A percentile compares a stretch with the other conserved stretches of the same genome.
Evolutionary conservation across 2,797 vertebrate species (phyloP).

Genomic region (Halcyon badia): DNA sequence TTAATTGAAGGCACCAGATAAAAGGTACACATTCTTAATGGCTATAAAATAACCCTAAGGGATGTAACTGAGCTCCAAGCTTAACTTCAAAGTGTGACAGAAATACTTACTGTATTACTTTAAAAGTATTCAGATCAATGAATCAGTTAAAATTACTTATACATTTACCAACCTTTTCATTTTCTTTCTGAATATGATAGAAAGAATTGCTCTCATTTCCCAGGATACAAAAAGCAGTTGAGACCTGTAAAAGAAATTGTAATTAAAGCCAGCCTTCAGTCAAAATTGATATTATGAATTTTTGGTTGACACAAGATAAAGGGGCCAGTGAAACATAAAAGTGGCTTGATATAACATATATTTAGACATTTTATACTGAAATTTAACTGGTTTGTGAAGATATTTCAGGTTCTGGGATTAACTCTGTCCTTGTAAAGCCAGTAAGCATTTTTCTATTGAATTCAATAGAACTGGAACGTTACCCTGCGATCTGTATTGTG

Average conservation of each 20-base stretch:
- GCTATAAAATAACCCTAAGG: constrained; percentile 81
- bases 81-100: constrained; percentile 83
- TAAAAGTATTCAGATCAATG: constrained; percentile 79
- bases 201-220: constrained; percentile 67
- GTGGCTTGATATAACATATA: constrained; percentile 59
- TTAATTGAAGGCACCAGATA: constrained; percentile 87
- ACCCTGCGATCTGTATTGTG: neutral
- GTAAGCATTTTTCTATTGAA: constrained; percentile 2
- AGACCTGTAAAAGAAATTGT: constrained; percentile 74
- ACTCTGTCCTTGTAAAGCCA: neutral
- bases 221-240: constrained; percentile 59
- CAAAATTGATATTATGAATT: constrained; percentile 75
- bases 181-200: constrained; percentile 77
- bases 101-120: constrained; percentile 77
- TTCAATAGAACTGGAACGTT: neutral
- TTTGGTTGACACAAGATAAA: constrained; percentile 77
- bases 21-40: constrained; percentile 84
- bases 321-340: constrained; percentile 72
- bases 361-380: constrained; percentile 62
- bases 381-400: constrained; percentile 38
- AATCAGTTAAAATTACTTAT: constrained; percentile 82
- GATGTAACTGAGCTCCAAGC: constrained; percentile 70
- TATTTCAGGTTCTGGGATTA: constrained; percentile 12
- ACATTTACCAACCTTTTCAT: constrained; percentile 77
- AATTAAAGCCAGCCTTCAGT: constrained; percentile 75